Conservation (phyloP, 2,888 invertebrate genomes). For the Drosophila helvetica region DNA sequence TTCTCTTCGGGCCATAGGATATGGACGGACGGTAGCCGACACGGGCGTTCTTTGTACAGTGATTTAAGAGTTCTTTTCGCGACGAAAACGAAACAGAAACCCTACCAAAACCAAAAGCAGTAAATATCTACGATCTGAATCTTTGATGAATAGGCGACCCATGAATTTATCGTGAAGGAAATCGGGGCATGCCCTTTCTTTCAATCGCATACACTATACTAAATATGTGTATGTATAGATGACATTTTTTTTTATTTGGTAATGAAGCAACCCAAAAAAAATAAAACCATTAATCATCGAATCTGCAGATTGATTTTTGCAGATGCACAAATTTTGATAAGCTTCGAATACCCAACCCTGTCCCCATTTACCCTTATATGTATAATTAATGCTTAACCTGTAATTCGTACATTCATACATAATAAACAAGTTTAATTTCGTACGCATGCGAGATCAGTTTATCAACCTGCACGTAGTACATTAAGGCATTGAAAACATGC, state of each 20-base stretch:
- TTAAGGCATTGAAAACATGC: constrained; percentile 15
- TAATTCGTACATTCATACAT: constrained; percentile 11
- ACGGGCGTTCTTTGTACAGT: constrained; percentile 61
- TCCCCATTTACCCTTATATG: constrained; percentile 24
- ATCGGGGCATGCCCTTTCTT: constrained; percentile 1
- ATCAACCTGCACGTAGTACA: constrained; percentile 42
- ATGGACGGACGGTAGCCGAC: neutral
- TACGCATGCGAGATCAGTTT: constrained; percentile 15
- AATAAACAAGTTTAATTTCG: constrained; percentile 26
- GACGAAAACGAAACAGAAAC: constrained; percentile 59
- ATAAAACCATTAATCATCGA: constrained; percentile 9
- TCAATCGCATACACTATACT: constrained; percentile 21
- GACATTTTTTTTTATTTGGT: constrained; percentile 3
- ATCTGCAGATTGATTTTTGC: constrained; percentile 17
- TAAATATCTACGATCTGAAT: constrained; percentile 35
- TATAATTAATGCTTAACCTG: constrained; percentile 29
- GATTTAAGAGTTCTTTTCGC: constrained; percentile 62
- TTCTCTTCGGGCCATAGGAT: constrained; percentile 76
- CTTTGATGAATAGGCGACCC: constrained; percentile 2
- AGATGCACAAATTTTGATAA: constrained; percentile 43
- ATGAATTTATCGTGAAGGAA: constrained; percentile 6
- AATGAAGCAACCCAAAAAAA: constrained; percentile 10
- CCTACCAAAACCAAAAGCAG: constrained; percentile 41
- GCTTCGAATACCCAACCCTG: constrained; percentile 12
- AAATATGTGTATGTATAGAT: constrained; percentile 25